phyloP scores from a whole-genome alignment of 2,113 vertebrate species.

The Eulemur rufifrons region DNA sequence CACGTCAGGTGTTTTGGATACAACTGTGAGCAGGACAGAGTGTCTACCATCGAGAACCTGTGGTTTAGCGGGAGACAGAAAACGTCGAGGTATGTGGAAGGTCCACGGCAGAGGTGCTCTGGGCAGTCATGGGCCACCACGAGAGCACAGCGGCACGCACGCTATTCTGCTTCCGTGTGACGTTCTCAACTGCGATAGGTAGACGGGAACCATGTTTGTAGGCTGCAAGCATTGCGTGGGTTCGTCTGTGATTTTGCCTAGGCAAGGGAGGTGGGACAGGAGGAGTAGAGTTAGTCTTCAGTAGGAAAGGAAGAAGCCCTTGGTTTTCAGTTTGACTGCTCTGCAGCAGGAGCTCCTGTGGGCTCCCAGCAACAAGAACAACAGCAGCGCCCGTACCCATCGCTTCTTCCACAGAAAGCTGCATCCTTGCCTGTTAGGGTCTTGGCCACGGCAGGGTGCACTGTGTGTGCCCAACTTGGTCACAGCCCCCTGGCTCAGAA shows the following conservation, averaged over 20 bases:
- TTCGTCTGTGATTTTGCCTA: not conserved
- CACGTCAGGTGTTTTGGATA: not conserved
- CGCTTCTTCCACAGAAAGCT: not conserved
- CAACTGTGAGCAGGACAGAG: not conserved
- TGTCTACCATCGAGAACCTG: fast-evolving
- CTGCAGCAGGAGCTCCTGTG: not conserved
- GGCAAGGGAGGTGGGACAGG: not conserved
- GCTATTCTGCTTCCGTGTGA: not conserved
- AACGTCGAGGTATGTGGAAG: not conserved
- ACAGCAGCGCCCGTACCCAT: not conserved
- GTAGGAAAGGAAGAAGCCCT: not conserved
- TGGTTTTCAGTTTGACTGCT: not conserved
- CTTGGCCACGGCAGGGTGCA: not conserved
- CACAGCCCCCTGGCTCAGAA: not conserved
- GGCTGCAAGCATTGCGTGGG: not conserved
- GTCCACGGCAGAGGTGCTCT: fast-evolving
- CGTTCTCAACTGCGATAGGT: not conserved
- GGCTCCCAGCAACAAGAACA: not conserved
- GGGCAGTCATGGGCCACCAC: fast-evolving
- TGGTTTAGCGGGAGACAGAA: no score
- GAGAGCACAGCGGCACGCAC: not conserved
- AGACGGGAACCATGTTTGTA: not conserved
- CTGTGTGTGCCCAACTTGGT: not conserved
- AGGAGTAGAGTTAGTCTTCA: not conserved
- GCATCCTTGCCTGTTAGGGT: not conserved